These are phyloP conservation scores for Synergus gifuensis DNA, from an alignment of 2,888 invertebrate genomes.

Conservation along the genomic window DNA sequence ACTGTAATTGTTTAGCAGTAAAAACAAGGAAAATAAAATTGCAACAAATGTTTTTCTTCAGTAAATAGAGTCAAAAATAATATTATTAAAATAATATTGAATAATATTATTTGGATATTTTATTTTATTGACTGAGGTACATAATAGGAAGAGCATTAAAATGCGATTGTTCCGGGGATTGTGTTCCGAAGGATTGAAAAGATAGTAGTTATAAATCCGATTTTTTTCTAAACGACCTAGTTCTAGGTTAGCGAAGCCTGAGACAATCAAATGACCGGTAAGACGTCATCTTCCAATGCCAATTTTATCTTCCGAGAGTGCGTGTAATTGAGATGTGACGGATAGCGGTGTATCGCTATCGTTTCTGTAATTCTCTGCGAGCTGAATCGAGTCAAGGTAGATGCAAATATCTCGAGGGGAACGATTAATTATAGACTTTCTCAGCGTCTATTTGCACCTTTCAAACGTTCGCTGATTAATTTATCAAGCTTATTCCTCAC, in stretches of 20 bases:
- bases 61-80: background rate
- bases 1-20: background rate
- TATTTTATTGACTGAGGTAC: background rate
- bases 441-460: conserved; percentile 18
- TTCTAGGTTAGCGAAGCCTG: background rate
- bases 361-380: background rate
- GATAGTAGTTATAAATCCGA: background rate
- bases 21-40: background rate
- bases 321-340: background rate
- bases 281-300: background rate
- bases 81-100: background rate
- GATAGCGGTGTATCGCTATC: background rate
- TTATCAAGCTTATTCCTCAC: conserved; percentile 14
- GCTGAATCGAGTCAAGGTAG: conserved; percentile 16
- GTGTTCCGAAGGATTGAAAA: background rate
- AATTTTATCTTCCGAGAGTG: background rate
- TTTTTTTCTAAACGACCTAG: background rate
- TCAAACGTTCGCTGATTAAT: conserved; percentile 4
- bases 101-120: background rate
- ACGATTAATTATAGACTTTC: conserved; percentile 11
- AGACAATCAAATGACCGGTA: background rate
- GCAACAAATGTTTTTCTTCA: background rate
- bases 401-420: conserved; percentile 23
- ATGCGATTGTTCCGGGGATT: background rate
- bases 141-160: background rate